Conservation (phyloP, 2,797 vertebrate genomes). For the Parauchenoglanis ngamensis region DNA sequence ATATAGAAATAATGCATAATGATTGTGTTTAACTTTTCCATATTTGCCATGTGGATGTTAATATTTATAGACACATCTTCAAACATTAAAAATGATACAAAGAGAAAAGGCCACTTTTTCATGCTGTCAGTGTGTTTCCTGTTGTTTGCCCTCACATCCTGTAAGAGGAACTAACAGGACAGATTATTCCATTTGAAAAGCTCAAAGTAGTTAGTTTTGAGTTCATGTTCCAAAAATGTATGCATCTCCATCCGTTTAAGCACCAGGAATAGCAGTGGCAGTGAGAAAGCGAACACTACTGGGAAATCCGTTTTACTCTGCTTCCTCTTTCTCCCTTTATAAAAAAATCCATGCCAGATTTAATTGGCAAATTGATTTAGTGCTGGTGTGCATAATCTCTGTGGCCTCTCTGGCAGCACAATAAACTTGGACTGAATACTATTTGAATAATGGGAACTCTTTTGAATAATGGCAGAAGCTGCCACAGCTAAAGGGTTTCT, state of each 20-base stretch:
- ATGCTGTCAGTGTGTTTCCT: constrained; percentile 53
- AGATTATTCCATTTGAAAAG: constrained; percentile 42
- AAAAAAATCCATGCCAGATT: constrained; percentile 51
- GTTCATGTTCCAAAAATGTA: constrained; percentile 29
- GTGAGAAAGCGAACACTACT: background rate
- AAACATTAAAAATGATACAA: constrained; percentile 37
- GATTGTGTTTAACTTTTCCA: background rate
- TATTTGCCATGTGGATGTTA: background rate
- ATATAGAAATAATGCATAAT: constrained; percentile 10
- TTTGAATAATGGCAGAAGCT: constrained; percentile 45
- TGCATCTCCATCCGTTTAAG: constrained; percentile 15
- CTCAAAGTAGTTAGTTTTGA: constrained; percentile 35
- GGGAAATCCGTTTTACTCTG: constrained; percentile 24
- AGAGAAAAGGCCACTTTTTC: constrained; percentile 40
- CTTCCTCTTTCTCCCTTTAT: constrained; percentile 14
- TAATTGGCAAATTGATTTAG: constrained; percentile 52
- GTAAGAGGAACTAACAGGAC: constrained; percentile 50
- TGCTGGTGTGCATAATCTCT: constrained; percentile 50
- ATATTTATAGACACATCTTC: constrained; percentile 37
- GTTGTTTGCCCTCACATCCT: constrained; percentile 53
- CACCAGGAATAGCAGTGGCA: constrained; percentile 34
- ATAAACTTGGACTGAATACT: constrained; percentile 50
- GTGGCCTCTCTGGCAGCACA: constrained; percentile 45
- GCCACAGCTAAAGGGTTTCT: constrained; percentile 34
- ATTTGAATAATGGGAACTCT: constrained; percentile 49